phyloP scores from a whole-genome alignment of 1,140 invertebrate genomes.

The Dinoponera quadriceps region DNA sequence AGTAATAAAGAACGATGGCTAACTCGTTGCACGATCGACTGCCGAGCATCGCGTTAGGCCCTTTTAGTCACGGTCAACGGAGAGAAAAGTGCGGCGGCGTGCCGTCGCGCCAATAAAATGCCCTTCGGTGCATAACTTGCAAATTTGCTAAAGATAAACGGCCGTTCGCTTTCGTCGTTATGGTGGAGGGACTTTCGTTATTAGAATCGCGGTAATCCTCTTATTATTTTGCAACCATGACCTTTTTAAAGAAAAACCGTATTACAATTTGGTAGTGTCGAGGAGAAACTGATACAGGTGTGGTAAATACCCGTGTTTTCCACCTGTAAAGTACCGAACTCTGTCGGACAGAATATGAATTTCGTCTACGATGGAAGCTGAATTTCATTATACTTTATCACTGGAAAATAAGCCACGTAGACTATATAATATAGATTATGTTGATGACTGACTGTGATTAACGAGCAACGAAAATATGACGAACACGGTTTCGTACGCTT shows the following conservation, averaged over 20 bases:
- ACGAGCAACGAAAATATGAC: slow-evolving; percentile 26
- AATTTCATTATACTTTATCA: too few species aligned
- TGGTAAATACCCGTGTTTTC: too few species aligned
- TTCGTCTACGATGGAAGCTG: too few species aligned
- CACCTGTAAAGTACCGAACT: too few species aligned
- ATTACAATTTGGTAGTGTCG: neutral
- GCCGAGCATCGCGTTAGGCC: slow-evolving; percentile 71
- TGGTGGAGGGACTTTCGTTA: neutral
- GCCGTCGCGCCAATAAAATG: slow-evolving; percentile 67
- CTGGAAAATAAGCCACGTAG: too few species aligned
- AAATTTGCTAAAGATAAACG: slow-evolving; percentile 78
- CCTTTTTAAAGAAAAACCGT: neutral
- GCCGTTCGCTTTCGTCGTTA: slow-evolving; percentile 40
- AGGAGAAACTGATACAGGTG: too few species aligned
- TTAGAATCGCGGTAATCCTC: slow-evolving; percentile 17
- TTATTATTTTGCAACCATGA: neutral
- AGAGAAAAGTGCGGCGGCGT: slow-evolving; percentile 60
- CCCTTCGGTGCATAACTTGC: slow-evolving; percentile 81
- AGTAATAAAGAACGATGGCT: slow-evolving; percentile 73
- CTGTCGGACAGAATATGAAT: too few species aligned
- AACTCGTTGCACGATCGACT: slow-evolving; percentile 74
- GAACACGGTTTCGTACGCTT: slow-evolving; percentile 26
- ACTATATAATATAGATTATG: neutral
- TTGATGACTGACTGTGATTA: slow-evolving; percentile 39
- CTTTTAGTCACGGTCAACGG: slow-evolving; percentile 73